Conservation (phyloP, 2,113 vertebrate genomes). For the Chaetops frenatus region DNA sequence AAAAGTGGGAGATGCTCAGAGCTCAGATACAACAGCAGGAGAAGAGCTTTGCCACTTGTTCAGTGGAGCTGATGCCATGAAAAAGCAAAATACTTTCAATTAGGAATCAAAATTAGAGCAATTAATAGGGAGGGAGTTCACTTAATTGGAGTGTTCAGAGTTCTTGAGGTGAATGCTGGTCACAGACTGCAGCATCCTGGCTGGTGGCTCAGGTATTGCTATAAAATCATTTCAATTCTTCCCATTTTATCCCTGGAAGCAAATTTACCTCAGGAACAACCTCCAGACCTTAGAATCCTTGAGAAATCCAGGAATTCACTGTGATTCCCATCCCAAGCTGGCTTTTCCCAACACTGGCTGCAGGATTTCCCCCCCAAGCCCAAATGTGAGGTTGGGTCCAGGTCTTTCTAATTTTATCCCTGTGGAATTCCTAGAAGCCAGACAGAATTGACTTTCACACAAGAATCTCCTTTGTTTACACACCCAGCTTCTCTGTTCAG, state of each 20-base stretch:
- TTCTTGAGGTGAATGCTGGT: neutral
- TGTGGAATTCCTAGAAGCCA: conserved; percentile 21
- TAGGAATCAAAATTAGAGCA: neutral
- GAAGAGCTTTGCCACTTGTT: rapidly evolving
- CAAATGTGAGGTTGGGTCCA: neutral
- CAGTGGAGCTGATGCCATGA: neutral
- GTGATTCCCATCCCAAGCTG: neutral
- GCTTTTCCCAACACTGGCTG: neutral
- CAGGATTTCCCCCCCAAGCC: neutral
- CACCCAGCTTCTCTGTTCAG: neutral
- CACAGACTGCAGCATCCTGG: neutral
- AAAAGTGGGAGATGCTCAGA: neutral
- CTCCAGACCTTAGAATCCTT: neutral
- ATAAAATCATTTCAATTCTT: neutral
- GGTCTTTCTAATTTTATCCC: conserved; percentile 2
- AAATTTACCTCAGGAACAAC: rapidly evolving
- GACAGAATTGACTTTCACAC: neutral
- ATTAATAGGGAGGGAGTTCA: neutral
- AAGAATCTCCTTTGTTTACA: conserved; percentile 39
- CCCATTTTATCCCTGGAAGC: neutral
- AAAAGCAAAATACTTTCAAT: neutral
- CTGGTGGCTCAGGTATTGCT: neutral
- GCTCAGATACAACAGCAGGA: neutral
- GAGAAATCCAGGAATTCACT: neutral
- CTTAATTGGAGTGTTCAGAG: neutral